Conservation (phyloP, 2,113 vertebrate genomes). For the Tragelaphus strepsiceros region DNA sequence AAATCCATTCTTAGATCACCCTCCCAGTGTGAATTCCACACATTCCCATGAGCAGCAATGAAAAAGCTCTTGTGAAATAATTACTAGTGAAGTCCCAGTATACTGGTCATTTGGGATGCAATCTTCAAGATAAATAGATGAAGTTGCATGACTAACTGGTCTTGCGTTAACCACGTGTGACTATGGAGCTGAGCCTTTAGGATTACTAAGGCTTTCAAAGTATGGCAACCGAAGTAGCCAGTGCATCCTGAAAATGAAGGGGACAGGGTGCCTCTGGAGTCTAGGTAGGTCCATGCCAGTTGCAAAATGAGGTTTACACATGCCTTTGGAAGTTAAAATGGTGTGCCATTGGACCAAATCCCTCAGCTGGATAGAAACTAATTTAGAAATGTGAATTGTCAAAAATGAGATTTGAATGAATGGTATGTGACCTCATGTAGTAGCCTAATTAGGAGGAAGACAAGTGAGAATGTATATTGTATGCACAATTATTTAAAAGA, state of each 20-base stretch:
- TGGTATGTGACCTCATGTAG: not conserved
- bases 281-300: not conserved
- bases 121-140: not conserved
- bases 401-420: not conserved
- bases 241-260: not conserved
- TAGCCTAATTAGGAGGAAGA: not conserved
- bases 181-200: not conserved
- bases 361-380: not conserved
- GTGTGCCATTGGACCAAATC: not conserved
- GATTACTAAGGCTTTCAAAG: constrained; percentile 1
- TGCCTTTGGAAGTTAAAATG: not conserved
- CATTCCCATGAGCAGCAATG: not conserved
- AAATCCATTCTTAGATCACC: not conserved
- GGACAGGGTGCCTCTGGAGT: not conserved
- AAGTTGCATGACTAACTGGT: not conserved
- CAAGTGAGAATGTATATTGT: not conserved
- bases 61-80: not conserved
- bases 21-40: not conserved
- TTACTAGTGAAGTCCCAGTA: not conserved
- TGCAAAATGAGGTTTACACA: not conserved
- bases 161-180: not conserved
- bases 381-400: not conserved
- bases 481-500: not conserved
- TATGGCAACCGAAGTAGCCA: not conserved
- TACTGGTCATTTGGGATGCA: not conserved